Evolutionary conservation across 1,140 invertebrate species (phyloP).

Genomic region (Trachelipus rathkii): DNA sequence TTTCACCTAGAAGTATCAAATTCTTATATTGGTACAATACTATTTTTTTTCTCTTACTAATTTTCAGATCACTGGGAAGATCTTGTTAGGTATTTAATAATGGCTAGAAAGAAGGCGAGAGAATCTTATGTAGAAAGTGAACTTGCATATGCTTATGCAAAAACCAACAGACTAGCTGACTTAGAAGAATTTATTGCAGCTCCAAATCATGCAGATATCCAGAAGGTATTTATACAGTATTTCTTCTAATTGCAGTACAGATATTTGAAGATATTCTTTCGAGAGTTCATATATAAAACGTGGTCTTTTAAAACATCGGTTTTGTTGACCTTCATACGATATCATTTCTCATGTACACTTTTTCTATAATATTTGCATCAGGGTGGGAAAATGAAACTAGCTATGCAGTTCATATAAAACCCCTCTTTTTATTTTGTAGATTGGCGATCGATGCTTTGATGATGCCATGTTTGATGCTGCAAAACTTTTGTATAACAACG

Average conservation of each 20-base stretch:
- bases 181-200: conserved; percentile 98
- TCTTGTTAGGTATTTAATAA: conserved; percentile 92
- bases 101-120: conserved; percentile 97
- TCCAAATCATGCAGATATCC: conserved; percentile 98
- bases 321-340: no score
- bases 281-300: no score
- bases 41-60: conserved; percentile 10
- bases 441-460: conserved; percentile 96
- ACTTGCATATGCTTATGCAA: conserved; percentile 96
- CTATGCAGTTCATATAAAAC: background rate
- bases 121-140: conserved; percentile 99
- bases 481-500: conserved; percentile 97
- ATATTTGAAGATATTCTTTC: no score
- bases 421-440: conserved; percentile 55
- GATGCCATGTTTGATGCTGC: conserved; percentile 98
- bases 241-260: background rate
- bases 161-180: conserved; percentile 93
- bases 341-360: background rate
- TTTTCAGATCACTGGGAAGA: conserved; percentile 90
- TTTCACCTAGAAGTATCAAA: background rate
- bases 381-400: conserved; percentile 4
- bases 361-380: background rate
- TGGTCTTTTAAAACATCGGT: no score
- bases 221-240: conserved; percentile 65
- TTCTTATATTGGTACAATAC: no score